These are phyloP conservation scores for Cydia strobilella DNA, from an alignment of 1,140 invertebrate genomes.

Conservation along the genomic window DNA sequence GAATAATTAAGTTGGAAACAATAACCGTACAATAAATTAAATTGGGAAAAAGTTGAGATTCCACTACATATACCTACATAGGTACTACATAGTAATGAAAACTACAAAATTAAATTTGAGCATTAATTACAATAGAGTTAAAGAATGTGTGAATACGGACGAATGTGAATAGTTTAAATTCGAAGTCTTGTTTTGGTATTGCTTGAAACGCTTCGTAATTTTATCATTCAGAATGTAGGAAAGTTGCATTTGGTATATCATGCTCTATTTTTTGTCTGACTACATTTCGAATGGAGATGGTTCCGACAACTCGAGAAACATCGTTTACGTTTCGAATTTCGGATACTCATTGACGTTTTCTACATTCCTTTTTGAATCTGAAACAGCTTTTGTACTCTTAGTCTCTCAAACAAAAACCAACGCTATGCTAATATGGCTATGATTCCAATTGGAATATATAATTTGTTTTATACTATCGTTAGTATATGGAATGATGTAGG, in stretches of 20 bases:
- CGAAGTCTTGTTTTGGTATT: background rate
- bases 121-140: background rate
- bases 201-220: background rate
- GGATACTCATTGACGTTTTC: slow-evolving; percentile 62
- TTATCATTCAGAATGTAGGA: slow-evolving; percentile 4
- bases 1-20: slow-evolving; percentile 29
- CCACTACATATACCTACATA: too few relatives aligned
- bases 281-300: slow-evolving; percentile 46
- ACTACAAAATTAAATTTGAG: background rate
- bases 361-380: slow-evolving; percentile 44
- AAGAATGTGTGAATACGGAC: background rate
- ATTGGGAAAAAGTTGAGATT: slow-evolving; percentile 9
- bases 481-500: slow-evolving; percentile 53
- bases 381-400: slow-evolving; percentile 45
- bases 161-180: background rate
- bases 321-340: slow-evolving; percentile 66
- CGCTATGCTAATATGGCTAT: slow-evolving; percentile 39
- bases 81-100: background rate
- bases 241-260: slow-evolving; percentile 40
- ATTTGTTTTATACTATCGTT: slow-evolving; percentile 41
- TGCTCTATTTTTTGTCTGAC: slow-evolving; percentile 54
- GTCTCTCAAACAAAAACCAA: slow-evolving; percentile 39
- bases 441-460: slow-evolving; percentile 45
- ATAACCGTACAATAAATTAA: slow-evolving; percentile 11
- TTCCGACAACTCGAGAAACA: slow-evolving; percentile 51